phyloP scores from a whole-genome alignment of 2,888 invertebrate species.

The Nomada ruficornis region DNA sequence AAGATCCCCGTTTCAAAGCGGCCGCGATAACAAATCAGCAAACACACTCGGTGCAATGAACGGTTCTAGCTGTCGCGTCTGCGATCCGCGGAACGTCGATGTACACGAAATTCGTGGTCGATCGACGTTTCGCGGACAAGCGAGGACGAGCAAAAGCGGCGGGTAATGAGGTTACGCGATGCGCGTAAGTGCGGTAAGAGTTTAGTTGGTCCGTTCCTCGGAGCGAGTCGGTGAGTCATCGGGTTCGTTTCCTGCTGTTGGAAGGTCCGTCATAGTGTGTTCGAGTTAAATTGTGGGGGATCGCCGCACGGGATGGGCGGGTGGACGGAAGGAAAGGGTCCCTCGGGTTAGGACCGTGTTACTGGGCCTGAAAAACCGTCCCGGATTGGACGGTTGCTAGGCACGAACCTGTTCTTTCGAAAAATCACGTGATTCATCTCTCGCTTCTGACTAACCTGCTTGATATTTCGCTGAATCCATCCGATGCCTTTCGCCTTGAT shows the following conservation, averaged over 20 bases:
- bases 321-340: conserved; percentile 34
- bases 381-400: conserved; percentile 67
- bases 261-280: conserved; percentile 33
- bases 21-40: conserved; percentile 4
- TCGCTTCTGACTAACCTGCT: conserved; percentile 68
- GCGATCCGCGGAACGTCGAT: conserved; percentile 41
- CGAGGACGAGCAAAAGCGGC: neutral
- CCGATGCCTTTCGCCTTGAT: conserved; percentile 72
- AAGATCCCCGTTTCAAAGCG: neutral
- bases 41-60: conserved; percentile 11
- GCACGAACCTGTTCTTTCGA: conserved; percentile 75
- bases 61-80: neutral
- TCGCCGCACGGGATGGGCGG: neutral
- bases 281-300: conserved; percentile 56
- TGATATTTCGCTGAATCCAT: conserved; percentile 68
- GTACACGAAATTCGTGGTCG: conserved; percentile 34
- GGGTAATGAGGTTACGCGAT: conserved; percentile 71
- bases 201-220: conserved; percentile 64
- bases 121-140: conserved; percentile 39
- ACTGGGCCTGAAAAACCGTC: conserved; percentile 51
- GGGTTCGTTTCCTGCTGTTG: conserved; percentile 66
- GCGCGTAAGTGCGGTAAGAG: conserved; percentile 67
- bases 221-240: conserved; percentile 71
- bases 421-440: conserved; percentile 77
- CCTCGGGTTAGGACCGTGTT: conserved; percentile 34